These are phyloP conservation scores for Eupleurogrammus muticus DNA, from an alignment of 2,797 vertebrate genomes.

Conservation along the genomic window DNA sequence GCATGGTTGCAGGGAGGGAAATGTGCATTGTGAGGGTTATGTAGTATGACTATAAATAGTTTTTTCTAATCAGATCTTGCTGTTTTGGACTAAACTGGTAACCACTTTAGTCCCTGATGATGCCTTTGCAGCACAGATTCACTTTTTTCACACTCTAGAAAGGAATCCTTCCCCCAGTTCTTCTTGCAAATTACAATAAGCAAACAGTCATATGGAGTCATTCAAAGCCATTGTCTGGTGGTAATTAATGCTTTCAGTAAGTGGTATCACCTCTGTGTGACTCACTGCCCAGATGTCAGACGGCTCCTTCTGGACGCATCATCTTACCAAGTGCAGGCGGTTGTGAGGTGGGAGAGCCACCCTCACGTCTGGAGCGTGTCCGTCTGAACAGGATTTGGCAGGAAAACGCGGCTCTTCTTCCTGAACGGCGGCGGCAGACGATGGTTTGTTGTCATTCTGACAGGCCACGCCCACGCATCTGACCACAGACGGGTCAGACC, in stretches of 20 bases:
- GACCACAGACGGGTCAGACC: conserved; percentile 66
- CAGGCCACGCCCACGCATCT: conserved; percentile 47
- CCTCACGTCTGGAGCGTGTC: conserved; percentile 65
- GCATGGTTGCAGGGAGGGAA: no score
- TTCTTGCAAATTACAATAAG: conserved; percentile 47
- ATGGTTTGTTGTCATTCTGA: conserved; percentile 55
- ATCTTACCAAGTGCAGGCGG: conserved; percentile 22
- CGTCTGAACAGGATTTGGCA: conserved; percentile 46
- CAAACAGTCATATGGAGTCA: conserved; percentile 49
- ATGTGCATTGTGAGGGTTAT: neutral
- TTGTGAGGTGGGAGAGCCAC: conserved; percentile 42
- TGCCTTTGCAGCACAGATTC: neutral
- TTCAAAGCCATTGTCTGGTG: conserved; percentile 58
- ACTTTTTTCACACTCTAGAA: conserved; percentile 1
- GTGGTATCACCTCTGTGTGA: conserved; percentile 38
- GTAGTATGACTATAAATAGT: conserved; percentile 8
- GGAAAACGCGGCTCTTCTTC: conserved; percentile 34
- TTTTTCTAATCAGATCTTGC: conserved; percentile 16
- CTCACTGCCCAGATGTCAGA: conserved; percentile 63
- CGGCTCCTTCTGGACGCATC: conserved; percentile 28
- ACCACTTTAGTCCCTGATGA: conserved; percentile 12
- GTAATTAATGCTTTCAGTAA: conserved; percentile 58
- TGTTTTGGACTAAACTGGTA: conserved; percentile 20
- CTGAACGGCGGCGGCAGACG: conserved; percentile 29
- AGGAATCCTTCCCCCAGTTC: conserved; percentile 7